These are phyloP conservation scores for Heteromyza rotundicornis DNA, from an alignment of 2,888 invertebrate genomes.

Conservation along the genomic window DNA sequence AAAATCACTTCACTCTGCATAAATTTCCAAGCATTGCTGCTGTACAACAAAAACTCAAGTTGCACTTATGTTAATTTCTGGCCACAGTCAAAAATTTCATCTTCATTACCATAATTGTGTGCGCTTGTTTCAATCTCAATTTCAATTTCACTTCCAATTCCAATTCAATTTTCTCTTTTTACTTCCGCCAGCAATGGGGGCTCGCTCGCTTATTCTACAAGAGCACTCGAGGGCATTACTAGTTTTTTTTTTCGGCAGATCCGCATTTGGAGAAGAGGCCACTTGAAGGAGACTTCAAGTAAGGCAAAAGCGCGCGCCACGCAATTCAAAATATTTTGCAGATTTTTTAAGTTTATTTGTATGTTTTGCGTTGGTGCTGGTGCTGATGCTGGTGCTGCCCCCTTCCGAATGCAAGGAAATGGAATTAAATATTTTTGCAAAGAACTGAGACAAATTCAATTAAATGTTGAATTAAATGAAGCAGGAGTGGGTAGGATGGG, in stretches of 20 bases:
- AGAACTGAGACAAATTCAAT: not conserved
- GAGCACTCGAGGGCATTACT: not conserved
- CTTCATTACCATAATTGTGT: not conserved
- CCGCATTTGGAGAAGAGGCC: not conserved
- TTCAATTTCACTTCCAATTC: not conserved
- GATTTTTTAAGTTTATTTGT: too few species aligned
- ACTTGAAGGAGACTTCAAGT: not conserved
- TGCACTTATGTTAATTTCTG: conserved; percentile 4
- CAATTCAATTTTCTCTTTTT: not conserved
- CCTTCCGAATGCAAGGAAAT: not conserved
- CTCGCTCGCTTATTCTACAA: not conserved
- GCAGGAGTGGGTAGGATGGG: not conserved
- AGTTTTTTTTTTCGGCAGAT: not conserved
- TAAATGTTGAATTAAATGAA: not conserved
- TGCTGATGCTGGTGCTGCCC: too few species aligned
- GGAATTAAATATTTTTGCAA: not conserved
- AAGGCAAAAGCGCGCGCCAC: not conserved
- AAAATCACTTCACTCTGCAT: conserved; percentile 2
- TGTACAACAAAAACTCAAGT: not conserved
- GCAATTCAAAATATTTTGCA: too few species aligned
- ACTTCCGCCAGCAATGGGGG: conserved; percentile 1
- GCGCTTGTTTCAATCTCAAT: conserved; percentile 4
- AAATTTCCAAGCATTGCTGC: not conserved
- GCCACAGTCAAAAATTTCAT: not conserved
- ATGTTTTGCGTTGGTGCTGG: not conserved